Conservation (phyloP, 2,113 vertebrate genomes). For the Nibea albiflora region DNA sequence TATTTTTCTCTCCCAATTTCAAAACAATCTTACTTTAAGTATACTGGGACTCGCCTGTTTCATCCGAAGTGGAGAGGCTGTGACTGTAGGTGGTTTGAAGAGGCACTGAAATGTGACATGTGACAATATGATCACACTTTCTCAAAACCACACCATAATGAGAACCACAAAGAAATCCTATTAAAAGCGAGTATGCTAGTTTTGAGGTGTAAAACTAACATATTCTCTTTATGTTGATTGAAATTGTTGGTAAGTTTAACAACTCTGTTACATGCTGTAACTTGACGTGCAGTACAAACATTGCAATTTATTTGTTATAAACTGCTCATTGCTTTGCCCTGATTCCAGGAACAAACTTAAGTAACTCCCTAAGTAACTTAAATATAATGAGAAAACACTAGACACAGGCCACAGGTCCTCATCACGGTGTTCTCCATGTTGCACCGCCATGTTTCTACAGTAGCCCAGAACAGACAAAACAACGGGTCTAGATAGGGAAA, state of each 20-base stretch:
- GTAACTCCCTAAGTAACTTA: background rate
- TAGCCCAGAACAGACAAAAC: too few species aligned
- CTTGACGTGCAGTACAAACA: background rate
- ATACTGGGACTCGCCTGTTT: background rate
- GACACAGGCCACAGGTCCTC: too few species aligned
- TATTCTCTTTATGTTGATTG: background rate
- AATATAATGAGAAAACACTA: too few species aligned
- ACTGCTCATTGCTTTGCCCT: background rate
- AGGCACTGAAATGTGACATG: background rate
- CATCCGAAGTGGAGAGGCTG: background rate
- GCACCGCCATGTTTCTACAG: too few species aligned
- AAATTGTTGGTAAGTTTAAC: background rate
- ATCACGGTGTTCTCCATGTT: too few species aligned
- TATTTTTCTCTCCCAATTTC: background rate
- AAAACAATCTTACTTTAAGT: too few species aligned
- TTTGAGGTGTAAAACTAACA: background rate
- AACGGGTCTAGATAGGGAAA: too few species aligned
- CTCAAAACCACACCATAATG: background rate
- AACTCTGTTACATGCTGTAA: too few species aligned
- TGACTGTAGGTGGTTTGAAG: background rate
- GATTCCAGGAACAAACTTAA: background rate
- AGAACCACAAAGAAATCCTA: background rate
- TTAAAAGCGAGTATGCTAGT: background rate
- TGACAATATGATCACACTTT: background rate
- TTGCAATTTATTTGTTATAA: background rate